phyloP scores from a whole-genome alignment of 1,140 invertebrate genomes.

The Zaprionus nigranus region DNA sequence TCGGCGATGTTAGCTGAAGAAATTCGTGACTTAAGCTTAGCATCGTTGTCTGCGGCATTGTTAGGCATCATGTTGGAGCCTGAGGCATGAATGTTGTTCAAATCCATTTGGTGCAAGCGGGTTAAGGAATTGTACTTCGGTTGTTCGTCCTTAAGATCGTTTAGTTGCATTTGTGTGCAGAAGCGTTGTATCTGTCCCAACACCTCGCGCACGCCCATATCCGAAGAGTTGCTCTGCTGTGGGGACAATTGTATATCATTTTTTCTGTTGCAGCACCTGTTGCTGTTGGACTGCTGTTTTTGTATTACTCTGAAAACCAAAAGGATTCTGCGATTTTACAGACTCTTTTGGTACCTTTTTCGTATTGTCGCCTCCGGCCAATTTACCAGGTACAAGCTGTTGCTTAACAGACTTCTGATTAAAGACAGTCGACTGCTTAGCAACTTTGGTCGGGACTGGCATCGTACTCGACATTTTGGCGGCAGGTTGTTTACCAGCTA shows the following conservation, averaged over 20 bases:
- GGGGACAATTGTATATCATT: constrained; percentile 47
- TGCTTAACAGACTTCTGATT: constrained; percentile 39
- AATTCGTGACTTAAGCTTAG: constrained; percentile 11
- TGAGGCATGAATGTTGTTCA: constrained; percentile 1
- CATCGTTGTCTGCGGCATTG: neutral
- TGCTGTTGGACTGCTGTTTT: constrained; percentile 25
- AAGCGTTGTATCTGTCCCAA: constrained; percentile 72
- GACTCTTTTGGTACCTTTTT: constrained; percentile 12
- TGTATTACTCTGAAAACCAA: constrained; percentile 50
- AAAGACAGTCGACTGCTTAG: constrained; percentile 25
- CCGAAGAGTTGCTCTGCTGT: constrained; percentile 69
- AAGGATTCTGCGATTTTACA: constrained; percentile 44
- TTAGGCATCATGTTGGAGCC: neutral
- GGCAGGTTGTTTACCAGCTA: constrained; percentile 29
- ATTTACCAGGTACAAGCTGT: constrained; percentile 16
- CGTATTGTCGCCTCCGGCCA: neutral
- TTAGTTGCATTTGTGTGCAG: constrained; percentile 57
- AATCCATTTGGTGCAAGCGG: neutral
- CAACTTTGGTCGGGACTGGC: constrained; percentile 3
- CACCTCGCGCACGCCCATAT: constrained; percentile 60
- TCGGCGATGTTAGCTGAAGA: neutral
- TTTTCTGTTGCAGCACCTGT: neutral
- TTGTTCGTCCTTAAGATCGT: constrained; percentile 44
- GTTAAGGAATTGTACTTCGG: constrained; percentile 15
- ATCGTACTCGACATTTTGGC: constrained; percentile 19